Evolutionary conservation across 1,140 invertebrate genomes (phyloP).

Genomic region (Hyles euphorbiae): DNA sequence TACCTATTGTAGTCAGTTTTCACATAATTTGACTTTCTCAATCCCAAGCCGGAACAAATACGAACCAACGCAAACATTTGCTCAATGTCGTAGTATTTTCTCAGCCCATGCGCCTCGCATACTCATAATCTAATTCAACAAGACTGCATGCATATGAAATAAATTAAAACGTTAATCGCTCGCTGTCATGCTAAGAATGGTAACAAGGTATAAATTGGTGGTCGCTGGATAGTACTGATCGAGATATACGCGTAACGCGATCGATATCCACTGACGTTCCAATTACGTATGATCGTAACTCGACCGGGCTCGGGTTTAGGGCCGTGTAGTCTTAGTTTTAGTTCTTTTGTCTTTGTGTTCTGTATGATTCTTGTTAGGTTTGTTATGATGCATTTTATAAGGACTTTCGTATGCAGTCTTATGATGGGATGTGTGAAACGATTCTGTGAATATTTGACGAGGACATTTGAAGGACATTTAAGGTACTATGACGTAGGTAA

Average conservation of each 20-base stretch:
- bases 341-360: too few species aligned
- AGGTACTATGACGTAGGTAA: too few species aligned
- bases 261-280: constrained; percentile 29
- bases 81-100: too few species aligned
- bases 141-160: constrained; percentile 1
- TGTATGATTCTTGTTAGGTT: background rate
- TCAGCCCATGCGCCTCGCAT: too few species aligned
- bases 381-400: background rate
- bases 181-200: constrained; percentile 9
- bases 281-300: constrained; percentile 23
- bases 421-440: background rate
- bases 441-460: background rate
- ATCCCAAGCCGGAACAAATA: too few species aligned
- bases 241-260: constrained; percentile 18
- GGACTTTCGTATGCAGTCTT: too few species aligned
- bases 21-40: too few species aligned
- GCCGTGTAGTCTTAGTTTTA: too few species aligned
- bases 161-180: constrained; percentile 1
- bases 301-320: too few species aligned
- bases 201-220: constrained; percentile 19
- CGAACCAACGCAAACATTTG: too few species aligned
- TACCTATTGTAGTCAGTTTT: too few species aligned
- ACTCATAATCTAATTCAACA: background rate
- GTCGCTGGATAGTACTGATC: constrained; percentile 16
- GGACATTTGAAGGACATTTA: too few species aligned